Evolutionary conservation across 2,888 invertebrate genomes (phyloP).

Genomic region (Ptychoptera contaminata): DNA sequence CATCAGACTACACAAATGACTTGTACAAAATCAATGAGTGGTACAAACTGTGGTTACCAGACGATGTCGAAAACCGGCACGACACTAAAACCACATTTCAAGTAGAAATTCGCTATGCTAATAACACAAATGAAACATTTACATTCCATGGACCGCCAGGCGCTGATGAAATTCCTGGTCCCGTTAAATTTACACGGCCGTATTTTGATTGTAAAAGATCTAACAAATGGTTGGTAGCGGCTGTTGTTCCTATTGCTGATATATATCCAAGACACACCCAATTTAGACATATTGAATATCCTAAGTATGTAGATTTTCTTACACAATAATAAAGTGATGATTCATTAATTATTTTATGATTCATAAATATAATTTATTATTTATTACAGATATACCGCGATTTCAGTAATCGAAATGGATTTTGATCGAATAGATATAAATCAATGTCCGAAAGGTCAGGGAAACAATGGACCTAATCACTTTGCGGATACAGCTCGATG

Average conservation of each 20-base stretch:
- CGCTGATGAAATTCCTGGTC: slow-evolving; percentile 80
- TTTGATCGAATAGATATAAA: slow-evolving; percentile 94
- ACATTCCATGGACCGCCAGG: slow-evolving; percentile 90
- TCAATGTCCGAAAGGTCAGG: slow-evolving; percentile 81
- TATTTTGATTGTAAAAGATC: slow-evolving; percentile 94
- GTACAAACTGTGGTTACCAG: slow-evolving; percentile 86
- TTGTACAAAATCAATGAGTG: slow-evolving; percentile 87
- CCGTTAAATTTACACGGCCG: slow-evolving; percentile 85
- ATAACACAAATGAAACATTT: slow-evolving; percentile 90
- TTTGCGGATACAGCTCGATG: slow-evolving; percentile 84
- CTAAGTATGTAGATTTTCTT: slow-evolving; percentile 46
- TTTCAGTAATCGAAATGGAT: slow-evolving; percentile 87
- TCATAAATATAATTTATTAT: not conserved
- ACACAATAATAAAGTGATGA: not conserved
- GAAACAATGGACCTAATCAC: slow-evolving; percentile 75
- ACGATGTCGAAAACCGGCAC: slow-evolving; percentile 63
- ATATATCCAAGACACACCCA: slow-evolving; percentile 88
- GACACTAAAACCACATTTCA: slow-evolving; percentile 87
- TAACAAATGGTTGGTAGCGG: slow-evolving; percentile 90
- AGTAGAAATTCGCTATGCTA: slow-evolving; percentile 85
- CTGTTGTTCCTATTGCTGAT: slow-evolving; percentile 88
- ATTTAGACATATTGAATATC: slow-evolving; percentile 85
- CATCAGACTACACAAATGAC: slow-evolving; percentile 80
- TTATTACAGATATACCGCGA: slow-evolving; percentile 64
- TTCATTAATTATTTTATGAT: not conserved